These are phyloP conservation scores for Bos javanicus DNA, from an alignment of 2,113 vertebrate genomes.

Conservation along the genomic window DNA sequence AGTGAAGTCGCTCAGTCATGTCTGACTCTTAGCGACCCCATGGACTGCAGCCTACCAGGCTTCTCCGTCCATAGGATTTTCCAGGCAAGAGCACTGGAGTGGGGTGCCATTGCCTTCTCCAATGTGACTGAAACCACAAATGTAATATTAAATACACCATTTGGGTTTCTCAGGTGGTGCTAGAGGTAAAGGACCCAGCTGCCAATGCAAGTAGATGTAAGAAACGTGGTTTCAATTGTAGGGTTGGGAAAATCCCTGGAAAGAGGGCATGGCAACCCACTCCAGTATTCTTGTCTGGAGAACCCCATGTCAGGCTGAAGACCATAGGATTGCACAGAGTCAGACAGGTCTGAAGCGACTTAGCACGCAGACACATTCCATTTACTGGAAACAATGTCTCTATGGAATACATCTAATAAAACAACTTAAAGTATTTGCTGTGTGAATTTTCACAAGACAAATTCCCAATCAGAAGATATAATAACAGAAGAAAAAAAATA, in stretches of 20 bases:
- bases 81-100: too few relatives aligned
- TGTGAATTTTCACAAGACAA: background rate
- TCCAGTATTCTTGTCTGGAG: background rate
- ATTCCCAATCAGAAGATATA: background rate
- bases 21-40: too few relatives aligned
- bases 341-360: background rate
- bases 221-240: accelerated
- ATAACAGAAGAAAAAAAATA: background rate
- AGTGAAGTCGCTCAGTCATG: too few relatives aligned
- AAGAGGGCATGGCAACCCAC: background rate
- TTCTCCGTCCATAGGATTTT: too few relatives aligned
- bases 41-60: too few relatives aligned
- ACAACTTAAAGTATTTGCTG: background rate
- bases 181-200: background rate
- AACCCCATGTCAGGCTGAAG: background rate
- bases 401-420: background rate
- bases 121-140: background rate
- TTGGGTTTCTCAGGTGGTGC: background rate
- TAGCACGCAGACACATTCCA: background rate
- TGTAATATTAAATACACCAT: background rate
- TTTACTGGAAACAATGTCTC: background rate
- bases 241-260: background rate
- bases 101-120: too few relatives aligned
- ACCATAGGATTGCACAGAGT: background rate
- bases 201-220: background rate